A percentile compares a stretch with the other conserved stretches of the same genome.
These are phyloP conservation scores for Panonychus citri DNA, from an alignment of 1,140 invertebrate species.

Conservation along the genomic window DNA sequence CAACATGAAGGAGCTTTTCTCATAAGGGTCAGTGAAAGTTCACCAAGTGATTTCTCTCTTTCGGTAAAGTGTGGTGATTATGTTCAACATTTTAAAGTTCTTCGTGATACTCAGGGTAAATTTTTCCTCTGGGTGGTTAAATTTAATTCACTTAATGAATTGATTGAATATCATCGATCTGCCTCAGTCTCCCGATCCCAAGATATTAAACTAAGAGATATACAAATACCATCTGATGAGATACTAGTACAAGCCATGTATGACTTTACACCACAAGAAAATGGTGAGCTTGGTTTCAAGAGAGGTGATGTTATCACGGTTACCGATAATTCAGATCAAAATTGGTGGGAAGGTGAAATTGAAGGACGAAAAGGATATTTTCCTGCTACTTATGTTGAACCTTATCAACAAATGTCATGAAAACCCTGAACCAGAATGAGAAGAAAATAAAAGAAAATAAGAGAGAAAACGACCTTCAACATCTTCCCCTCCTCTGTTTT, in stretches of 20 bases:
- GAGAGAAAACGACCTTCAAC: too few relatives aligned
- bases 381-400: conserved; percentile 82
- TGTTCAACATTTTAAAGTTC: conserved; percentile 96
- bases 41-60: conserved; percentile 93
- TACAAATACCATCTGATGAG: conserved; percentile 57
- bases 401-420: conserved; percentile 21
- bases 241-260: conserved; percentile 86
- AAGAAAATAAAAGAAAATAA: too few relatives aligned
- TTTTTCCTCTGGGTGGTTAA: conserved; percentile 99
- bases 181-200: conserved; percentile 86
- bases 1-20: conserved; percentile 95
- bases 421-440: too few relatives aligned
- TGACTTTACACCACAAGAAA: conserved; percentile 90
- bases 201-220: conserved; percentile 84
- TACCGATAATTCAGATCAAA: conserved; percentile 73
- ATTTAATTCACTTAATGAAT: conserved; percentile 93
- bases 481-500: too few relatives aligned
- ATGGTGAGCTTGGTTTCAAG: conserved; percentile 81
- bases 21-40: conserved; percentile 92
- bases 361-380: conserved; percentile 71
- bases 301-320: conserved; percentile 91
- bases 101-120: conserved; percentile 84
- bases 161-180: conserved; percentile 94
- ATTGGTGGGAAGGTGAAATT: conserved; percentile 95
- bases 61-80: conserved; percentile 96